Conservation (phyloP, 2,888 invertebrate genomes). For the Yponomeuta cagnagella region DNA sequence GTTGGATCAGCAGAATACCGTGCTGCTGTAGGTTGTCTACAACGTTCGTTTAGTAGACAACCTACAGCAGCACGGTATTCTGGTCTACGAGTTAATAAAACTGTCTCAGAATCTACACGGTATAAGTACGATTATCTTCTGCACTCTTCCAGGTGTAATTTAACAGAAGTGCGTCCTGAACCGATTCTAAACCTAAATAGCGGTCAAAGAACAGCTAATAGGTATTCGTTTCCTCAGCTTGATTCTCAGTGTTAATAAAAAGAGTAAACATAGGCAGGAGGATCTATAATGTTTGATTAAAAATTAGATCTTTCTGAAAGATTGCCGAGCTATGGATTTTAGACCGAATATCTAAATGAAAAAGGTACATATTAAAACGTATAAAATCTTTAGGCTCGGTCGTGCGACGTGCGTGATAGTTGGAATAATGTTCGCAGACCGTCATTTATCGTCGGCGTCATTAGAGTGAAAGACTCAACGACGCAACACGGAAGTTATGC, state of each 20-base stretch:
- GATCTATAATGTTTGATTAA: conserved; percentile 2
- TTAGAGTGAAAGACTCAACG: conserved; percentile 16
- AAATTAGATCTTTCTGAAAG: not conserved
- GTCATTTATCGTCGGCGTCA: not conserved
- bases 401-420: not conserved
- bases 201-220: not conserved
- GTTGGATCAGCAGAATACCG: no score
- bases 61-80: no score
- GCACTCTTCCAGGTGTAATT: not conserved
- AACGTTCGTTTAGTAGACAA: no score
- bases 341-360: not conserved
- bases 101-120: not conserved
- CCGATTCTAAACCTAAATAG: no score
- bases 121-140: not conserved
- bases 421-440: not conserved
- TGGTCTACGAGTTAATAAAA: no score
- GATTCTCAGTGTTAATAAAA: not conserved
- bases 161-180: no score
- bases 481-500: conserved; percentile 31
- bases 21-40: no score
- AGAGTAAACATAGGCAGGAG: not conserved
- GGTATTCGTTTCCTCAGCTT: not conserved
- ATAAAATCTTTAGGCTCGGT: not conserved
- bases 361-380: not conserved
- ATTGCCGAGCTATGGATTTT: not conserved